Evolutionary conservation across 2,888 invertebrate species (phyloP), one percentile per base, ranked within the genome.

Genomic region (Megaustenia siamemsis): DNA sequence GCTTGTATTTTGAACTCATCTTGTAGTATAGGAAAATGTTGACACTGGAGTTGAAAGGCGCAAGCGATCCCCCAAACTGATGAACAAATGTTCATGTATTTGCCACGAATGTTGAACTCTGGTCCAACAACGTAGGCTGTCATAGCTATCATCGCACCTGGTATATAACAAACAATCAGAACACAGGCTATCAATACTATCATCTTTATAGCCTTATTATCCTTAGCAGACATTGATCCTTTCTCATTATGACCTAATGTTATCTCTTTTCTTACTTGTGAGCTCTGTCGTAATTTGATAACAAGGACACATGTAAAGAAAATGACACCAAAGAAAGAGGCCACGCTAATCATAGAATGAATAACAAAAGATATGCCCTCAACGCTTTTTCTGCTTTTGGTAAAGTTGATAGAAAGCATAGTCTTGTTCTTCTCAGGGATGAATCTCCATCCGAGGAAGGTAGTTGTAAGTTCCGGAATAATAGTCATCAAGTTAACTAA

Each of bases 1-100:
- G 49, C 35, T 66, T 35, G 71, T 82, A 85, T 71, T 82, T 85
- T n/a, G 85, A 82, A n/a, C 85, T 82, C 85, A 85, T 85, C 15
- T 68, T 78, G 73, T 78, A 78, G 63, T 85, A 85, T 40, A 85
- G 40, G 56, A 85, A 53, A 49, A 85, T 82, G 66, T 82, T 85
- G 71, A 85, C 45, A 6, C 60, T 69, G 63, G 82, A 76, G 49
- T 85, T 85, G 28, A 85, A 45, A 5, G 82, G 40, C 24, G 24
- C 53, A 71, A 12, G 73, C 40, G 38, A 56, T n/a, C 82, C 82
- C 73, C n/a, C 35, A 56, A 45, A 60, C 53, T 43, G 38, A 73
- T 18, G 56, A 82, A 12, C 56, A 12, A 8, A 35, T 73, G 10
- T 53, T n/a, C 24, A 38, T n/a, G n/a, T n/a, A 60, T 0, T 21